phyloP scores from a whole-genome alignment of 2,113 vertebrate genomes.

The Poicephalus meyeri region DNA sequence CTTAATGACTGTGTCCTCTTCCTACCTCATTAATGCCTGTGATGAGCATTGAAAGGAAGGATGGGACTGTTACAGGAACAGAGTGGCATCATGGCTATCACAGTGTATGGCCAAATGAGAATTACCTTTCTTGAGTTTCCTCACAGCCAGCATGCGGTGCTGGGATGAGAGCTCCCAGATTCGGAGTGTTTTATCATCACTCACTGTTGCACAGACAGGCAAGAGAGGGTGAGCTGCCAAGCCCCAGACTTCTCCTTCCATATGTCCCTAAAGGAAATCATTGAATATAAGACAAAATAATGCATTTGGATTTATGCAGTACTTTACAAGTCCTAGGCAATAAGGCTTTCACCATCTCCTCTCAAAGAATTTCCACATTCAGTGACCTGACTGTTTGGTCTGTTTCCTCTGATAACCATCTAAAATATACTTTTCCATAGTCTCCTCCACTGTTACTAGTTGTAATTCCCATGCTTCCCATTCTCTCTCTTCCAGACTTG shows the following conservation, averaged over 20 bases:
- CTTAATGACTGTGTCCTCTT: neutral
- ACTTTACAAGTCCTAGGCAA: neutral
- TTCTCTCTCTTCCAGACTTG: neutral
- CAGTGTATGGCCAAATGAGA: neutral
- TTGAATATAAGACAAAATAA: neutral
- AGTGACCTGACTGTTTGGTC: neutral
- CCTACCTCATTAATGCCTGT: neutral
- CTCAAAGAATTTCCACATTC: neutral
- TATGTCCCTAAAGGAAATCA: slow-evolving; percentile 84
- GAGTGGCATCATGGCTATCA: neutral
- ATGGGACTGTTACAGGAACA: neutral
- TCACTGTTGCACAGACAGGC: slow-evolving; percentile 94
- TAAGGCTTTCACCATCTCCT: neutral
- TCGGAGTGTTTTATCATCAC: slow-evolving; percentile 93
- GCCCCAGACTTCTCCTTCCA: slow-evolving; percentile 98
- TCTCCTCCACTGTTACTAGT: neutral
- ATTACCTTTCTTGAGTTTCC: slow-evolving; percentile 97
- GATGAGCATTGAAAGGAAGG: neutral
- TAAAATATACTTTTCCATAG: neutral
- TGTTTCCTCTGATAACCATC: neutral
- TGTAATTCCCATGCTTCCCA: neutral
- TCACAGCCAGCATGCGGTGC: slow-evolving; percentile 96
- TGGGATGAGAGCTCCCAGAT: slow-evolving; percentile 97
- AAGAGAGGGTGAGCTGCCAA: slow-evolving; percentile 92
- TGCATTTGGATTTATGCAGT: neutral